Evolutionary conservation across 2,113 vertebrate genomes (phyloP).

Genomic region (Alexandromys fortis): DNA sequence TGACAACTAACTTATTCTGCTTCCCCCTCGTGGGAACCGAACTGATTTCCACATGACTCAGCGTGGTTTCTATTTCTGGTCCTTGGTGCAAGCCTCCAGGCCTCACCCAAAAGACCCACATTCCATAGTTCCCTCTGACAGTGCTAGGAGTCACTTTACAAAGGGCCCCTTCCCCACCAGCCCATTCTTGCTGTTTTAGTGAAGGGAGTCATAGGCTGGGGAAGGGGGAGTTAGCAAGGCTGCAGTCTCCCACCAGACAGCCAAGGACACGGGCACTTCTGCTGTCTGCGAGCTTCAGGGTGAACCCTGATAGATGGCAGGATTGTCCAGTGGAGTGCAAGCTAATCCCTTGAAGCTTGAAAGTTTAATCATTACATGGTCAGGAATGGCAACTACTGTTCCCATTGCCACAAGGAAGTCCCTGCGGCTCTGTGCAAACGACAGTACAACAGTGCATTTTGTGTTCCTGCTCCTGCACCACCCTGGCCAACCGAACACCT

Average conservation of each 20-base stretch:
- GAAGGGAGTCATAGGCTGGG: not conserved
- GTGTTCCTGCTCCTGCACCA: not conserved
- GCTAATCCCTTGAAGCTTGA: constrained; percentile 23
- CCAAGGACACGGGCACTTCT: not conserved
- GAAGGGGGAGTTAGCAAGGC: not conserved
- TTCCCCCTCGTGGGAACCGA: not conserved
- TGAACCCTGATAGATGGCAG: not conserved
- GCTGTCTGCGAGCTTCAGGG: not conserved
- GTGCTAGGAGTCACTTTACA: not conserved
- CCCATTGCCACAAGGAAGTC: not conserved
- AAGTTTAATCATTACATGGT: not conserved
- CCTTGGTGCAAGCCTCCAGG: not conserved
- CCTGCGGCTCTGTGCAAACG: not conserved
- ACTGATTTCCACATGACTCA: not conserved
- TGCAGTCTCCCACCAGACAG: not conserved
- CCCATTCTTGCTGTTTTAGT: not conserved
- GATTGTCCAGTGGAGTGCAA: not conserved
- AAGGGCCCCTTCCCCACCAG: not conserved
- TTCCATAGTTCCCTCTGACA: not conserved
- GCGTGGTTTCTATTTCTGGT: not conserved
- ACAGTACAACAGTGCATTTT: not conserved
- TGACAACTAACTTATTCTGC: not conserved
- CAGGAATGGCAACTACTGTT: not conserved
- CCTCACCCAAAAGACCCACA: not conserved
- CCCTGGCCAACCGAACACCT: not conserved